phyloP scores from a whole-genome alignment of 2,888 invertebrate genomes.

The Myopa testacea region DNA sequence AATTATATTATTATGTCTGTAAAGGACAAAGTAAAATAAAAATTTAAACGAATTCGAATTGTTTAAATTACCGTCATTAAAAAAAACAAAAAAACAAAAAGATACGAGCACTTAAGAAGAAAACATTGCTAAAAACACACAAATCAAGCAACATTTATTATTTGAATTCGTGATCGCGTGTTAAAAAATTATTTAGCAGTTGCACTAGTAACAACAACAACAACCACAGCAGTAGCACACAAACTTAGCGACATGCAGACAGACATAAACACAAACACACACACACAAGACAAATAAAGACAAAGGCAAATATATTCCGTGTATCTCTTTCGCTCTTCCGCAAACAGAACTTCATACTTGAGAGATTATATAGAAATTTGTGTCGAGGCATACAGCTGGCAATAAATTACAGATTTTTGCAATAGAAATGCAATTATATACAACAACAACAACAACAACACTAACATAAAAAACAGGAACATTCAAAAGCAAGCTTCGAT shows the following conservation, averaged over 20 bases:
- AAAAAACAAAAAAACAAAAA: neutral
- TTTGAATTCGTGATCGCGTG: slow-evolving; percentile 44
- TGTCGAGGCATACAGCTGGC: too few species aligned
- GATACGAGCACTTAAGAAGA: neutral
- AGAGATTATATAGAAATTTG: too few species aligned
- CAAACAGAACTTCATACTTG: too few species aligned
- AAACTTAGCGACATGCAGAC: neutral
- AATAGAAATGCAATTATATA: slow-evolving; percentile 28
- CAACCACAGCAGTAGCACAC: neutral
- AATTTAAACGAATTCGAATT: slow-evolving; percentile 4
- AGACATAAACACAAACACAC: neutral
- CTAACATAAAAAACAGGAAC: neutral
- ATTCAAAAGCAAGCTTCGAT: neutral
- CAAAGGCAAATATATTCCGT: too few species aligned
- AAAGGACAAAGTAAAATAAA: neutral
- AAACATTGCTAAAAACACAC: slow-evolving; percentile 15
- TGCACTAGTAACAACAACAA: neutral
- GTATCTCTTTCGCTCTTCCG: too few species aligned
- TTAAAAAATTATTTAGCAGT: slow-evolving; percentile 23
- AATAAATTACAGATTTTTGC: neutral
- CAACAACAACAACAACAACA: slow-evolving; percentile 1
- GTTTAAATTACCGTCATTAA: neutral
- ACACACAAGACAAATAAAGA: neutral
- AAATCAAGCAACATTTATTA: slow-evolving; percentile 35
- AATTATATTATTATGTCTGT: too few species aligned